These are phyloP conservation scores for Callorhinus ursinus DNA, from an alignment of 2,113 vertebrate genomes.

Conservation along the genomic window DNA sequence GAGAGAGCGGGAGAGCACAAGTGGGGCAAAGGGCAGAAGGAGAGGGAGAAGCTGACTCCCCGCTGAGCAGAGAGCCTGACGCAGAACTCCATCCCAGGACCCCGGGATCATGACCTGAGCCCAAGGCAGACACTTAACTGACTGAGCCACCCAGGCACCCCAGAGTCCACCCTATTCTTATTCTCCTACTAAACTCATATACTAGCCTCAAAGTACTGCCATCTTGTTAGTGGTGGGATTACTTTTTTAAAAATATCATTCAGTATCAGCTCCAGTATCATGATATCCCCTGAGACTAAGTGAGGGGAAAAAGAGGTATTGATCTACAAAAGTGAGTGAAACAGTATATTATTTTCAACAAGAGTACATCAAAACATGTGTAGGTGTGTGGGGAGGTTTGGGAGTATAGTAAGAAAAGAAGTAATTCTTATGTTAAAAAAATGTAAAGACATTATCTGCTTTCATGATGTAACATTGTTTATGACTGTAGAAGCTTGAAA, in stretches of 20 bases:
- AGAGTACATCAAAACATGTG: background rate
- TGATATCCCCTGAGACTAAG: background rate
- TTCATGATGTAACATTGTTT: background rate
- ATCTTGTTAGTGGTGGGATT: conserved; percentile 10
- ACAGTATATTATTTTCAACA: conserved; percentile 45
- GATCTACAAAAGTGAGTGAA: conserved; percentile 16
- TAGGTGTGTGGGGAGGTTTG: background rate
- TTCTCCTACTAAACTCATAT: conserved; percentile 27
- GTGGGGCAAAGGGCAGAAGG: background rate
- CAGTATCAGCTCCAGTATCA: background rate
- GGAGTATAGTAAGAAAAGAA: conserved; percentile 28
- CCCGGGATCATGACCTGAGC: background rate
- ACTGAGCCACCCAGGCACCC: background rate
- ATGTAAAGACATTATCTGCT: conserved; percentile 43
- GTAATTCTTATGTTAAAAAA: conserved; percentile 45
- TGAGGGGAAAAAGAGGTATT: background rate
- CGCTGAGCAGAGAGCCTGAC: too few relatives aligned
- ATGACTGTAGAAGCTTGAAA: conserved; percentile 28
- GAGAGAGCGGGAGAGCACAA: background rate
- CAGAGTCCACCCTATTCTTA: background rate
- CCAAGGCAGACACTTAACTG: background rate
- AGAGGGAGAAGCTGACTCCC: background rate
- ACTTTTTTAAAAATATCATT: conserved; percentile 20
- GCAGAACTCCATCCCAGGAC: too few relatives aligned
- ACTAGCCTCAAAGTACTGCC: background rate